Base-by-base conservation (phyloP, 2,797 vertebrate species). In the Spinus pinus region DNA sequence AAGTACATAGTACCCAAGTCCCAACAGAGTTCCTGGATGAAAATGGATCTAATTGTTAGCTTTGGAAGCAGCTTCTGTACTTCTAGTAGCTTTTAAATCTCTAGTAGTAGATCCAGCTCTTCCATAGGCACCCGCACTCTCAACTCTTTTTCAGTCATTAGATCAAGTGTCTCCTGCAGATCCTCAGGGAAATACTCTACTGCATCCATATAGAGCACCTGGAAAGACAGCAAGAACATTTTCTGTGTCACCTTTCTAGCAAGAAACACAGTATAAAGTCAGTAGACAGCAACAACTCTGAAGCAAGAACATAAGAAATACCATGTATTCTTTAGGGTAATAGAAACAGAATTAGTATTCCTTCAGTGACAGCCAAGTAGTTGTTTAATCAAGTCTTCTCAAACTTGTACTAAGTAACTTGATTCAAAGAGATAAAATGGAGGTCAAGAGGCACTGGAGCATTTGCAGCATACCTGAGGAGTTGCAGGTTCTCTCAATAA, bases 131-230 rank as follows among this genome's bases (percentile, higher is more conserved):
- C 96, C 47, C 98, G 97, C 58, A 99, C 95, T 28, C 98, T 97
- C 42, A 99, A 31, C 61, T 99, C 98, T 73, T 99, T 99, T 89
- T 99, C 98, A 1, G 97, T 98, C 98, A 99, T 98, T 37, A 99
- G 96, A 82, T 99, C 98, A 6, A 98, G 78, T 0, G 96, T 97
- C 96, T 98, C 98, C 80, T 98, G 98, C 56, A 98, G 90, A 33
- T 97, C 94, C 7, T 98, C 98, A 0, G 98, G 98, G 86, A 99
- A 98, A 94, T 98, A 97, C 51, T 97, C 97, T 10, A 98, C 74
- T 0, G 98, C 98, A 2, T 99, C 98, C 98, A 98, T 65, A 57
- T 99, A 99, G 28, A 99, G 72, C 3, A 97, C 97, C 98, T 99
- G 57, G 6, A 11, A 46, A 69, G 39, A 74, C 30, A 95, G 25